These are phyloP conservation scores for Drosophila maculinotata DNA, from an alignment of 2,888 invertebrate genomes.

Conservation along the genomic window DNA sequence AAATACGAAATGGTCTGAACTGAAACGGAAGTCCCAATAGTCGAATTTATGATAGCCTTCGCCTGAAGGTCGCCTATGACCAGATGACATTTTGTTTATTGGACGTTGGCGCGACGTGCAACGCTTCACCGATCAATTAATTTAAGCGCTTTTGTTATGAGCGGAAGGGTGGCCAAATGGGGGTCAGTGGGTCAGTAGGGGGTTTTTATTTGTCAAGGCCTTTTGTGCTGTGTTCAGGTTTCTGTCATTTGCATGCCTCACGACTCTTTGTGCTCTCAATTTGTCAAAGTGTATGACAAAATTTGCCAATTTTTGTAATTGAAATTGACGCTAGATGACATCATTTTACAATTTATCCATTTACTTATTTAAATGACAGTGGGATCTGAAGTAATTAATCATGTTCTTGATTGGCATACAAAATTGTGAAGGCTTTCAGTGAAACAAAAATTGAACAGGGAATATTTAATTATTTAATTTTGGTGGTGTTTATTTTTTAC, in stretches of 20 bases:
- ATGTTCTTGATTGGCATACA: background rate
- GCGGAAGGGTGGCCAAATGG: conserved; percentile 3
- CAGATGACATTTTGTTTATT: conserved; percentile 58
- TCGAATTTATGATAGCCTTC: conserved; percentile 55
- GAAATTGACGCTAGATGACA: conserved; percentile 47
- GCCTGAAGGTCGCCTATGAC: conserved; percentile 16
- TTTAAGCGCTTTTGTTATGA: conserved; percentile 53
- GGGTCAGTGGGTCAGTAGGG: conserved; percentile 19
- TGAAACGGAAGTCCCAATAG: conserved; percentile 32
- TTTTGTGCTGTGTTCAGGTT: conserved; percentile 12
- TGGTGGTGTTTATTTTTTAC: too few relatives aligned
- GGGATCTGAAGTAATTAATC: background rate
- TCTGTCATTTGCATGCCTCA: conserved; percentile 60
- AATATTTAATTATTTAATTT: too few relatives aligned
- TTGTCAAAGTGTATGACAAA: conserved; percentile 45
- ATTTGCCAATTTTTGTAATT: conserved; percentile 47
- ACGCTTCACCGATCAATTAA: conserved; percentile 64
- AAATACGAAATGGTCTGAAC: conserved; percentile 5
- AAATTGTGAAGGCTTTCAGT: too few relatives aligned
- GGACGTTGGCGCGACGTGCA: too few relatives aligned
- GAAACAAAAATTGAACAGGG: too few relatives aligned
- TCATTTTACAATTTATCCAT: conserved; percentile 26
- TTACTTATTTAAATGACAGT: conserved; percentile 1
- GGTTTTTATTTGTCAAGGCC: conserved; percentile 46
- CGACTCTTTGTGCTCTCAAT: conserved; percentile 34